These are phyloP conservation scores for Halcyon senegalensis DNA, from an alignment of 2,113 vertebrate genomes.

Conservation along the genomic window DNA sequence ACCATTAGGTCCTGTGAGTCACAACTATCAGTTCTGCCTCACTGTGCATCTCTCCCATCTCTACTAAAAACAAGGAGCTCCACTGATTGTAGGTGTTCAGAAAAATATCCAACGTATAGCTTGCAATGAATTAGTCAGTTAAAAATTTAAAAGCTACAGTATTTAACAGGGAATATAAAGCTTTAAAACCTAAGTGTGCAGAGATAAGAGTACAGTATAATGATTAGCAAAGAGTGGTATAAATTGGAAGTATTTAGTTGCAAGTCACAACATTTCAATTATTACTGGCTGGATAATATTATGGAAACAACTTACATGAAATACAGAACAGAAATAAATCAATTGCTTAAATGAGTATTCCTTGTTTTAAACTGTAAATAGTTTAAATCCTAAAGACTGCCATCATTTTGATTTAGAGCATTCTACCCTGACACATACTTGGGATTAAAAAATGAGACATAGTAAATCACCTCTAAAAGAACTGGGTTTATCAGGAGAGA, in stretches of 20 bases:
- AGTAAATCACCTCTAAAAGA: constrained; percentile 17
- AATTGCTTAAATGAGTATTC: not conserved
- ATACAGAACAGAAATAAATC: not conserved
- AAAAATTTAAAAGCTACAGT: not conserved
- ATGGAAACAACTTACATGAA: not conserved
- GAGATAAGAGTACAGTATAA: not conserved
- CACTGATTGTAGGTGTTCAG: not conserved
- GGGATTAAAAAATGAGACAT: not conserved
- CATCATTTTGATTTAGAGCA: not conserved
- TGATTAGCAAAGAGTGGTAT: not conserved
- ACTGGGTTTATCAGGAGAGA: not conserved
- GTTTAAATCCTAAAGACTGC: not conserved
- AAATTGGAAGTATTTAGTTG: not conserved
- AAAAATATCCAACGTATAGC: not conserved
- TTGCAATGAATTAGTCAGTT: not conserved
- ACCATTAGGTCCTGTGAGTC: not conserved
- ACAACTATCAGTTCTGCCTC: not conserved
- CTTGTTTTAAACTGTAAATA: constrained; percentile 3
- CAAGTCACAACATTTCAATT: constrained; percentile 19
- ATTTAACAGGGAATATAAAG: not conserved
- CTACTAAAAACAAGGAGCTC: not conserved
- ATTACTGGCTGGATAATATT: not conserved
- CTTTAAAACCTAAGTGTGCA: not conserved
- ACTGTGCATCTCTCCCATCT: not conserved
- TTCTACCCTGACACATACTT: not conserved